phyloP scores from a whole-genome alignment of 2,113 vertebrate genomes.

The Onychorhynchus coronatus region DNA sequence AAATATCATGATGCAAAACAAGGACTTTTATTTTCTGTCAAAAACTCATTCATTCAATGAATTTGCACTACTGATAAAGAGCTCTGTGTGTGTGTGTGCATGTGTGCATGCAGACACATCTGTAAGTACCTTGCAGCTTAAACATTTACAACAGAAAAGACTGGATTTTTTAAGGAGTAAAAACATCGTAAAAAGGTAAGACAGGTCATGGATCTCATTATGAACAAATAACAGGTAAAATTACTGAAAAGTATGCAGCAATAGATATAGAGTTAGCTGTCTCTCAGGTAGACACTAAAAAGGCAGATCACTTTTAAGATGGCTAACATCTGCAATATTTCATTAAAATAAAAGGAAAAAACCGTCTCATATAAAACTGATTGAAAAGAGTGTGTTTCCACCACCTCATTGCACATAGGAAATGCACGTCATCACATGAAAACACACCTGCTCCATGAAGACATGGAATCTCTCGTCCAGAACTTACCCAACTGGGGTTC shows the following conservation, averaged over 20 bases:
- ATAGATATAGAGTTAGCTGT: not conserved
- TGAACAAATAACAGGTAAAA: not conserved
- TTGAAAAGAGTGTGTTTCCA: not conserved
- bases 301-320: not conserved
- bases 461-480: not conserved
- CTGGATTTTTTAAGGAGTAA: not conserved
- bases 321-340: not conserved
- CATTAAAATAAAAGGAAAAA: not conserved
- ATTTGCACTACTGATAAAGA: not conserved
- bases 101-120: accelerated
- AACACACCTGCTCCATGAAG: not conserved
- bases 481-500: not conserved
- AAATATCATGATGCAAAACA: not conserved
- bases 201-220: not conserved
- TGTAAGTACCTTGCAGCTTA: not conserved
- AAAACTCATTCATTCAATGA: not conserved
- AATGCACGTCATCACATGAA: not conserved
- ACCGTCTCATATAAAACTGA: not conserved
- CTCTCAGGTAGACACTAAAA: not conserved
- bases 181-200: not conserved
- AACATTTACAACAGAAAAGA: not conserved
- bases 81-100: not conserved
- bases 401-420: not conserved
- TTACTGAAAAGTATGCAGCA: not conserved
- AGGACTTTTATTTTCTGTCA: not conserved